A percentile compares a stretch with the other conserved stretches of the same genome.
Conservation (phyloP, 2,888 invertebrate species). For the Acronicta aceris region DNA sequence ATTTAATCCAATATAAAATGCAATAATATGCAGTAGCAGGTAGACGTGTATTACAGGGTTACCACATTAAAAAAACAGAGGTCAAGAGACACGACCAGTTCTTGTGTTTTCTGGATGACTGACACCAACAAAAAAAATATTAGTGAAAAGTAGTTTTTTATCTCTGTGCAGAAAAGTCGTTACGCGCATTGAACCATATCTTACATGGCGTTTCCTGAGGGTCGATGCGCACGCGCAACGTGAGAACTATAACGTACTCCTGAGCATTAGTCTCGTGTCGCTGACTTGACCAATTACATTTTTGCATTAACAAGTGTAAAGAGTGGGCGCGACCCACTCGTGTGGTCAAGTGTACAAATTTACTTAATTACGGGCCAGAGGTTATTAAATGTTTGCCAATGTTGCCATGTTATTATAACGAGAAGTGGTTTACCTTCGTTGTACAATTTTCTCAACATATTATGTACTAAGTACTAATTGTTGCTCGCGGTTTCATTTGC, state of each 20-base stretch:
- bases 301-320: conserved; percentile 78
- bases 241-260: conserved; percentile 81
- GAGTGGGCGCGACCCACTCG: conserved; percentile 56
- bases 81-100: conserved; percentile 9
- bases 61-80: conserved; percentile 14
- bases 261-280: conserved; percentile 77
- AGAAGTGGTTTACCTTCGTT: conserved; percentile 23
- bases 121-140: conserved; percentile 33
- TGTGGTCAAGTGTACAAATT: conserved; percentile 57
- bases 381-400: conserved; percentile 36
- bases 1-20: conserved; percentile 1
- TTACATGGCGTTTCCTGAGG: conserved; percentile 76
- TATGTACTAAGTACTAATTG: too few species aligned
- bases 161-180: conserved; percentile 69
- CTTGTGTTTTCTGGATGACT: conserved; percentile 36
- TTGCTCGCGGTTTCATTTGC: too few species aligned
- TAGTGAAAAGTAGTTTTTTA: conserved; percentile 70
- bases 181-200: conserved; percentile 84
- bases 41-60: conserved; percentile 6
- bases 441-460: conserved; percentile 13
- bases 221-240: conserved; percentile 67
- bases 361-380: conserved; percentile 46
- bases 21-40: not conserved
- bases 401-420: conserved; percentile 15
- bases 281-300: conserved; percentile 74